Percentiles rank a stretch among this genome's conserved stretches.
Evolutionary conservation across 2,888 invertebrate genomes (phyloP).

Genomic region (Noctua pronuba): DNA sequence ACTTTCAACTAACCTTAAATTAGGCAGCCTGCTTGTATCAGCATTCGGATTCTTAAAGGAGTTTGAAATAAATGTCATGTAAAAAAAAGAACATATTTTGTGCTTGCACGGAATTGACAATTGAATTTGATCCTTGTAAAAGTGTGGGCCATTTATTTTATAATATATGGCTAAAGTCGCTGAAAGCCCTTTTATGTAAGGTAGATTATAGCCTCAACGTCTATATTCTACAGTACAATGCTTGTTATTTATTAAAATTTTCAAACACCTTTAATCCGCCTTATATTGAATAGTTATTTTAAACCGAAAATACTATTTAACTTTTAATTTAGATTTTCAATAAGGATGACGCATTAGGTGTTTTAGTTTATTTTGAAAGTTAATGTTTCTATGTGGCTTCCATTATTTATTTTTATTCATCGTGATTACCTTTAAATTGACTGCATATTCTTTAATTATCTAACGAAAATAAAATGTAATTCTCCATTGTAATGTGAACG

Average conservation of each 20-base stretch:
- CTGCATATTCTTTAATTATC: background rate
- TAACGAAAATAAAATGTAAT: background rate
- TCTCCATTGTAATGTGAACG: conserved; percentile 51
- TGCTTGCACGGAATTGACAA: background rate
- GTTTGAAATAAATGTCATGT: background rate
- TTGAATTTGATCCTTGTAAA: background rate
- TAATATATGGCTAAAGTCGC: background rate
- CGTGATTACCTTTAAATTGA: background rate
- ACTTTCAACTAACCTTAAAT: background rate
- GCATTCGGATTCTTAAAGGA: background rate
- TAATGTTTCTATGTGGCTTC: background rate
- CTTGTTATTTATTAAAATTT: background rate
- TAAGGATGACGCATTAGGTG: background rate
- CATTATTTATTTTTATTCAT: background rate
- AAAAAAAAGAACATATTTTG: background rate
- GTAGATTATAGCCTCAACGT: background rate
- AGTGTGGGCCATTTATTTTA: background rate
- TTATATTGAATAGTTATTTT: conserved; percentile 4
- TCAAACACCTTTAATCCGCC: conserved; percentile 11
- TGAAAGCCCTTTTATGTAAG: background rate
- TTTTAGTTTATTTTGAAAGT: background rate
- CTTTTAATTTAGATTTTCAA: conserved; percentile 1
- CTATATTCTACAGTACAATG: background rate
- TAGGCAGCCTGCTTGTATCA: background rate
- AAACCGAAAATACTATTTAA: background rate